A percentile compares a stretch with the other conserved stretches of the same genome.
Conservation (phyloP, 2,113 vertebrate genomes). For the Syrrhaptes paradoxus region DNA sequence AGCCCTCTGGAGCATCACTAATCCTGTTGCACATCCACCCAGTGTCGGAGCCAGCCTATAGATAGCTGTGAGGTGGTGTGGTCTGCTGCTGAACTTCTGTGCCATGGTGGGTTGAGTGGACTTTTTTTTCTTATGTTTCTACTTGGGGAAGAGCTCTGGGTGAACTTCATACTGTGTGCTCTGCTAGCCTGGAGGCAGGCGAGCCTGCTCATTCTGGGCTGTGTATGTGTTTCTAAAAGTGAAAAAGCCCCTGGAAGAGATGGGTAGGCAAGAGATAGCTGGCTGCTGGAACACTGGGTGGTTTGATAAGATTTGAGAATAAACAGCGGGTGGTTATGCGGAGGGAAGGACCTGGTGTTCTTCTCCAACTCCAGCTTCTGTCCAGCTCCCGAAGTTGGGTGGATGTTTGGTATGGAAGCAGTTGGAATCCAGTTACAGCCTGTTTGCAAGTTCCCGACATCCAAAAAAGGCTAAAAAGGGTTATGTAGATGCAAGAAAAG, state of each 20-base stretch:
- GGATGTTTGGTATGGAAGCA: not conserved
- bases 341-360: not conserved
- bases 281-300: not conserved
- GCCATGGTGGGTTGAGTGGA: accelerated
- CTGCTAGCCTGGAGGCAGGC: not conserved
- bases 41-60: not conserved
- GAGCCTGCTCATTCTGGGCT: not conserved
- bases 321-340: not conserved
- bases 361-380: too few relatives aligned
- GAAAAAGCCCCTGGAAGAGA: not conserved
- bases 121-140: not conserved
- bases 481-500: not conserved
- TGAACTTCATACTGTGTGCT: not conserved
- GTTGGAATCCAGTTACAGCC: not conserved
- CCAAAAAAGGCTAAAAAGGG: not conserved
- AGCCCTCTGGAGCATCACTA: not conserved
- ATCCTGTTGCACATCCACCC: not conserved
- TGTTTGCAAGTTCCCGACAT: not conserved
- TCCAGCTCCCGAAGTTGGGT: not conserved
- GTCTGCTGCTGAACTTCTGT: not conserved
- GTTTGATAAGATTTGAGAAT: not conserved
- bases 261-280: not conserved
- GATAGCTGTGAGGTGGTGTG: not conserved
- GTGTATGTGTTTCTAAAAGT: not conserved
- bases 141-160: not conserved